Conservation (phyloP, 2,113 vertebrate species). For the Hiodon tergisus region DNA sequence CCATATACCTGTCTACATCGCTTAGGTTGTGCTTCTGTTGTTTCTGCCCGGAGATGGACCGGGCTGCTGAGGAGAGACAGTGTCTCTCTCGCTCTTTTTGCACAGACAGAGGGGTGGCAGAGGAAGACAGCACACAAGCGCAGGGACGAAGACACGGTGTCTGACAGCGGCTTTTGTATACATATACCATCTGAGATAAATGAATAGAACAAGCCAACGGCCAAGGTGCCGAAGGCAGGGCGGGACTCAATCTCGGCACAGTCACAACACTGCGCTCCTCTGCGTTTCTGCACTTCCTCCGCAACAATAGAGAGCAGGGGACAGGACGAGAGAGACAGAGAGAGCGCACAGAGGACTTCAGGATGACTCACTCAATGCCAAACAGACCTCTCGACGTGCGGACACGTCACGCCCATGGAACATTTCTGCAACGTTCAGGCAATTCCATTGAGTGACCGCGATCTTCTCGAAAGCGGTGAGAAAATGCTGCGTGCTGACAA, state of each 20-base stretch:
- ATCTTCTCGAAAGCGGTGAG: background rate
- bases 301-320: background rate
- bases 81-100: slow-evolving; percentile 29
- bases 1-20: slow-evolving; percentile 44
- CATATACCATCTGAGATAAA: no score
- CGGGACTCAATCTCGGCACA: background rate
- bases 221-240: background rate
- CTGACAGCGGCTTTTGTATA: background rate
- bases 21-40: slow-evolving; percentile 57
- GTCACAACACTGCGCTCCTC: background rate
- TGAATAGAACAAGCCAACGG: background rate
- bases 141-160: slow-evolving; percentile 7
- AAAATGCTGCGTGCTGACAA: background rate
- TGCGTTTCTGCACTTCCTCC: background rate
- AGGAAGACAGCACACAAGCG: background rate
- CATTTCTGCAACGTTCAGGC: background rate
- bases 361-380: background rate
- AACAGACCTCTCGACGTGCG: no score
- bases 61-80: slow-evolving; percentile 32
- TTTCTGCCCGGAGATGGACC: slow-evolving; percentile 32
- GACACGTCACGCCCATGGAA: background rate
- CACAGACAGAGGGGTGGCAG: slow-evolving; percentile 31
- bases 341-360: background rate
- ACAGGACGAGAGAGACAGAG: slow-evolving; percentile 19
- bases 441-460: background rate